Percentiles rank a stretch among this genome's conserved stretches.
Conservation (phyloP, 2,888 invertebrate genomes). For the Caenorhabditis panamensis region DNA sequence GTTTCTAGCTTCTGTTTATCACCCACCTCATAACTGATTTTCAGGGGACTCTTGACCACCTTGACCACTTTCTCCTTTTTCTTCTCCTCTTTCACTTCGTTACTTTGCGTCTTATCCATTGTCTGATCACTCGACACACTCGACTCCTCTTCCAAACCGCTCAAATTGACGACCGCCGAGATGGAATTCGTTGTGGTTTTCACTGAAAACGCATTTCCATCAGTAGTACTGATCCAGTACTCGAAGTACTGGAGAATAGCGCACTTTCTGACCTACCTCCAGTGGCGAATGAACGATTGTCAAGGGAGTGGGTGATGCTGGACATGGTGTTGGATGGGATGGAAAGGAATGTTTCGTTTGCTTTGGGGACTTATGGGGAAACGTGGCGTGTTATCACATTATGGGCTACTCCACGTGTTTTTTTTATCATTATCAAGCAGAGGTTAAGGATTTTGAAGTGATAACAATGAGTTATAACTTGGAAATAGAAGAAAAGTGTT, state of each 20-base stretch:
- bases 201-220: neutral
- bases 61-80: neutral
- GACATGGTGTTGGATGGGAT: neutral
- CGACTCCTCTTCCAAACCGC: too few species aligned
- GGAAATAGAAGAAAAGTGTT: too few species aligned
- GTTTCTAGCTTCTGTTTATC: neutral
- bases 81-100: neutral
- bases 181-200: neutral
- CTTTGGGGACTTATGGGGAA: too few species aligned
- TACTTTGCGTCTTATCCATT: constrained; percentile 20
- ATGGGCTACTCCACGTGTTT: too few species aligned
- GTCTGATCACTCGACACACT: neutral
- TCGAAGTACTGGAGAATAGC: too few species aligned
- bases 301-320: neutral
- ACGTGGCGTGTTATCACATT: too few species aligned
- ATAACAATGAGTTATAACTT: too few species aligned
- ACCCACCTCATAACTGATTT: constrained; percentile 17
- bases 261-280: constrained; percentile 4
- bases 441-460: too few species aligned
- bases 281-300: constrained; percentile 7
- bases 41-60: neutral
- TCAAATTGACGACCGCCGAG: neutral
- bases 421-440: too few species aligned
- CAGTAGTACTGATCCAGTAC: neutral
- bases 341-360: too few species aligned